Conservation (phyloP, 2,113 vertebrate species). For the Paradisaea rubra region DNA sequence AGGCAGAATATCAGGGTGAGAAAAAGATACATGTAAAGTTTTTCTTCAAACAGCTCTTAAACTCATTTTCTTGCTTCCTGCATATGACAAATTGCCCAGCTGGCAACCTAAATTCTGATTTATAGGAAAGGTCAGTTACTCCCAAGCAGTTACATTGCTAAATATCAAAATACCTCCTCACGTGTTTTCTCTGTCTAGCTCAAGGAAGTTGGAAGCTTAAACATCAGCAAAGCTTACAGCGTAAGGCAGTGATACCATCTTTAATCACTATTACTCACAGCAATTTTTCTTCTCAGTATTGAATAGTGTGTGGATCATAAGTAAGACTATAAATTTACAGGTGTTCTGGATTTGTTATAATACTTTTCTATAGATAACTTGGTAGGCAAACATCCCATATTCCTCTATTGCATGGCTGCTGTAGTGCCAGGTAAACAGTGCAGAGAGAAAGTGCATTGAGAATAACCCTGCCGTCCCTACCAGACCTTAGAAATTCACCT, state of each 20-base stretch:
- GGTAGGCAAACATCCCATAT: neutral
- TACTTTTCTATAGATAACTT: neutral
- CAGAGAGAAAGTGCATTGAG: neutral
- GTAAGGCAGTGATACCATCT: neutral
- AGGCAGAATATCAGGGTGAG: neutral
- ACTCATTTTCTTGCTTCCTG: slow-evolving; percentile 49
- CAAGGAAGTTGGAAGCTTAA: neutral
- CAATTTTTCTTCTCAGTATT: neutral
- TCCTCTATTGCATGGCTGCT: neutral
- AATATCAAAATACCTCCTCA: slow-evolving; percentile 51
- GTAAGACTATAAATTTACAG: neutral
- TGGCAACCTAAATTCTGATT: slow-evolving; percentile 62
- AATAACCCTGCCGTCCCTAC: neutral
- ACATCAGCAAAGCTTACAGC: neutral
- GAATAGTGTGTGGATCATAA: neutral
- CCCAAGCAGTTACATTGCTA: slow-evolving; percentile 59
- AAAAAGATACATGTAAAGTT: neutral
- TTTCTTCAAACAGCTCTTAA: slow-evolving; percentile 45
- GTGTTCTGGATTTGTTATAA: neutral
- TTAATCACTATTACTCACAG: neutral
- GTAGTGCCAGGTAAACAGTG: neutral
- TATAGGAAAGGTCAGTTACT: slow-evolving; percentile 70
- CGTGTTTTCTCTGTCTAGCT: neutral
- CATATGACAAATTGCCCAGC: slow-evolving; percentile 32
- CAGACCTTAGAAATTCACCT: neutral